Percentiles rank a stretch among this genome's conserved stretches.
These are phyloP conservation scores for Pangasius krempfi DNA, from an alignment of 2,797 vertebrate species.

Conservation along the genomic window DNA sequence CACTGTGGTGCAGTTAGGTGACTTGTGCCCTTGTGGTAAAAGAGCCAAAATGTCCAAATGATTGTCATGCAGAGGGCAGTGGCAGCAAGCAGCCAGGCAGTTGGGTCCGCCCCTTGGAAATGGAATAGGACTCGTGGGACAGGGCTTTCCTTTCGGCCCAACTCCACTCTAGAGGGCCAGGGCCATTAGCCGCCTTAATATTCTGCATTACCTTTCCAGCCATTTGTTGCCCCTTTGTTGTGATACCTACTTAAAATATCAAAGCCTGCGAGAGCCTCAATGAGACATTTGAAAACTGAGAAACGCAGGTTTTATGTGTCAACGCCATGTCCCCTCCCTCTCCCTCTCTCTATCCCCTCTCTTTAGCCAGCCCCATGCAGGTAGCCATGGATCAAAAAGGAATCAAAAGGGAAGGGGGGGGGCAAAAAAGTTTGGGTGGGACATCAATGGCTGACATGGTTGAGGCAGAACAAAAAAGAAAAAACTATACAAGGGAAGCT, in stretches of 20 bases:
- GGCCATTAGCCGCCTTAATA: slow-evolving; percentile 69
- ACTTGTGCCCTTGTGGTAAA: slow-evolving; percentile 37
- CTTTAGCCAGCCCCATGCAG: slow-evolving; percentile 69
- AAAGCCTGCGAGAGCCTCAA: slow-evolving; percentile 84
- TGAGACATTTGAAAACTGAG: slow-evolving; percentile 91
- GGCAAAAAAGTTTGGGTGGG: slow-evolving; percentile 74
- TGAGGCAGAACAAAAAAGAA: slow-evolving; percentile 79
- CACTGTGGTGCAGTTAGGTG: slow-evolving; percentile 6
- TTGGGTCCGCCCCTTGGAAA: slow-evolving; percentile 78
- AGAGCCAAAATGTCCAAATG: slow-evolving; percentile 53
- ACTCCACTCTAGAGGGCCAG: slow-evolving; percentile 68
- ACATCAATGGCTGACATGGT: slow-evolving; percentile 78
- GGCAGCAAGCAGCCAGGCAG: slow-evolving; percentile 65
- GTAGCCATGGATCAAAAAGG: slow-evolving; percentile 77
- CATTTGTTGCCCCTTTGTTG: slow-evolving; percentile 84
- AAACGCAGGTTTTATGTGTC: slow-evolving; percentile 89
- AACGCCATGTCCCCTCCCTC: slow-evolving; percentile 71
- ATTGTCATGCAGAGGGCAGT: slow-evolving; percentile 63
- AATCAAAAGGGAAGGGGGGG: slow-evolving; percentile 70
- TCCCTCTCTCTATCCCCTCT: slow-evolving; percentile 51
- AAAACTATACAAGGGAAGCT: slow-evolving; percentile 72
- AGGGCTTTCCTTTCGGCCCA: slow-evolving; percentile 70
- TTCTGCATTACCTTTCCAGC: slow-evolving; percentile 76
- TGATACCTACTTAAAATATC: slow-evolving; percentile 91
- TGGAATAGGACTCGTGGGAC: slow-evolving; percentile 83